phyloP scores from a whole-genome alignment of 2,113 vertebrate genomes.

The Neogale vison region DNA sequence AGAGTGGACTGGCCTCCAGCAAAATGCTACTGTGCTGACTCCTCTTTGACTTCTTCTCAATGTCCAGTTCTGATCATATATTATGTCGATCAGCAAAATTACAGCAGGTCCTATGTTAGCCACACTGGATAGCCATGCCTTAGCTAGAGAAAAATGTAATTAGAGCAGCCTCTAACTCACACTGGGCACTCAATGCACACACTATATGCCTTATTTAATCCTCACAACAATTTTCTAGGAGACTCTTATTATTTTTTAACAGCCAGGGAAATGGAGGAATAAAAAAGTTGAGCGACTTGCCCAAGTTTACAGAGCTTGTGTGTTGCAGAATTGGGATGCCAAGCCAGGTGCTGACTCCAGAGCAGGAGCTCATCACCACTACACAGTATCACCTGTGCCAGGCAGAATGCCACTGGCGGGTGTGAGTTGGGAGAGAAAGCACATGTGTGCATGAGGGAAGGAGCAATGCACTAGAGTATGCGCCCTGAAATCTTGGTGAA shows the following conservation, averaged over 20 bases:
- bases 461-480: not conserved
- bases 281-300: not conserved
- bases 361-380: not conserved
- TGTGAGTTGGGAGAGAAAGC: not conserved
- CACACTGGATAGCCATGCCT: not conserved
- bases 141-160: not conserved
- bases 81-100: not conserved
- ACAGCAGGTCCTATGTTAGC: not conserved
- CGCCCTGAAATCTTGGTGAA: conserved; percentile 10
- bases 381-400: not conserved
- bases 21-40: not conserved
- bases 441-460: not conserved
- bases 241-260: not conserved
- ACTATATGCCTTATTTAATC: not conserved
- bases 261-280: not conserved
- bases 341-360: not conserved
- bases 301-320: not conserved
- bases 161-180: not conserved
- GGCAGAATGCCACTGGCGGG: not conserved
- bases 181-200: not conserved
- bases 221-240: not conserved
- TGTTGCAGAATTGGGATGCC: not conserved
- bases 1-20: not conserved
- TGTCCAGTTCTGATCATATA: not conserved
- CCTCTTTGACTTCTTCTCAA: not conserved